These are phyloP conservation scores for Drosophila novamexicana DNA, from an alignment of 1,140 invertebrate species.

Conservation along the genomic window DNA sequence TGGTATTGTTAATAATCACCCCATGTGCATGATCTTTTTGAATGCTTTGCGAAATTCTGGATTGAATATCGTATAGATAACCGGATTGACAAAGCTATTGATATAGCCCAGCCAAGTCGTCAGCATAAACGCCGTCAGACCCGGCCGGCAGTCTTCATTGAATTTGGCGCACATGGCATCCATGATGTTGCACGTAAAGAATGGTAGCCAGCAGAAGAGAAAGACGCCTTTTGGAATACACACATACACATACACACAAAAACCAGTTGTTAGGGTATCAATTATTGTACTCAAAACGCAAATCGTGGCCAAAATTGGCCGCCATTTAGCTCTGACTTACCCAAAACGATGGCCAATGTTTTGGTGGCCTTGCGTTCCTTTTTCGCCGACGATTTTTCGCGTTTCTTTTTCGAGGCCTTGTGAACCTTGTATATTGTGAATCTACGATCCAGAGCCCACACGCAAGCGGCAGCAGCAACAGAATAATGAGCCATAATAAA, in stretches of 20 bases:
- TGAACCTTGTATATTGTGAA: conserved; percentile 97
- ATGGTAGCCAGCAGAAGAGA: conserved; percentile 99
- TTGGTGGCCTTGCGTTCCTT: conserved; percentile 99
- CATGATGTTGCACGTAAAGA: conserved; percentile 98
- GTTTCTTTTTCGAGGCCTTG: conserved; percentile 97
- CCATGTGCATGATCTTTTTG: conserved; percentile 94
- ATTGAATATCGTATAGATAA: conserved; percentile 99
- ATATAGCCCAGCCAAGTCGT: conserved; percentile 99
- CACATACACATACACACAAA: too few relatives aligned
- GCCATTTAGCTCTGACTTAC: conserved; percentile 87
- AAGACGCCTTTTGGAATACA: conserved; percentile 89
- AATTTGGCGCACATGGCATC: conserved; percentile 97
- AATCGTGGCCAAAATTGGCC: background rate
- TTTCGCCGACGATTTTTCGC: conserved; percentile 97
- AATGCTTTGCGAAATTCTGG: conserved; percentile 99
- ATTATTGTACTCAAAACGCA: background rate
- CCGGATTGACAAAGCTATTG: conserved; percentile 98
- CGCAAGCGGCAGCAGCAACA: conserved; percentile 26
- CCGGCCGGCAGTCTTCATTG: conserved; percentile 91
- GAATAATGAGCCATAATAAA: conserved; percentile 57
- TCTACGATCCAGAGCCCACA: conserved; percentile 80
- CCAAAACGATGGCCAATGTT: conserved; percentile 98
- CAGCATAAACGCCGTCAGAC: conserved; percentile 95
- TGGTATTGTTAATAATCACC: conserved; percentile 74
- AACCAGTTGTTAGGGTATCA: background rate